phyloP scores from a whole-genome alignment of 1,140 invertebrate species.

The Pseudomyrmex sp. region DNA sequence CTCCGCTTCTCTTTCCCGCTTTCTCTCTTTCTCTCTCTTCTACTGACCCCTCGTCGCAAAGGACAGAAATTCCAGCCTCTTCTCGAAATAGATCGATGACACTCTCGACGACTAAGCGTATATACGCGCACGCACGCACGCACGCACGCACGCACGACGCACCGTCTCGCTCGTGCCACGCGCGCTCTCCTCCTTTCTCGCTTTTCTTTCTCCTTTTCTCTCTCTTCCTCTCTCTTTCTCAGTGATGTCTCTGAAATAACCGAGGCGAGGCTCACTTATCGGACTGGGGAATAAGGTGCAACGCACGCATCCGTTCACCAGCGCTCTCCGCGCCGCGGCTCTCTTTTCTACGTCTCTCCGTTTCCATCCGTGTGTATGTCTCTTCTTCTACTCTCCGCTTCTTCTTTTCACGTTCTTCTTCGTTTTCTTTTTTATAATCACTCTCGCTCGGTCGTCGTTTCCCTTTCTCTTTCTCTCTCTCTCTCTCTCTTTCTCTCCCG shows the following conservation, averaged over 20 bases:
- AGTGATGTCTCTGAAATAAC: slow-evolving; percentile 83
- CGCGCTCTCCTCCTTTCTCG: slow-evolving; percentile 44
- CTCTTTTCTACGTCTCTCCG: not conserved
- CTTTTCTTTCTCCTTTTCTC: slow-evolving; percentile 3
- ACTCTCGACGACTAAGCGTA: slow-evolving; percentile 79
- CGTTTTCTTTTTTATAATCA: slow-evolving; percentile 37
- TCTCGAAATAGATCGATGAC: slow-evolving; percentile 85
- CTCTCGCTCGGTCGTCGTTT: slow-evolving; percentile 51
- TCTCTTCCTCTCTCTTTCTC: slow-evolving; percentile 48
- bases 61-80: slow-evolving; percentile 83
- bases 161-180: slow-evolving; percentile 33
- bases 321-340: slow-evolving; percentile 28
- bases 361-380: slow-evolving; percentile 1
- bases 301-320: slow-evolving; percentile 79
- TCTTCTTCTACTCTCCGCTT: not conserved
- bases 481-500: slow-evolving; percentile 47
- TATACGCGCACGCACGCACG: slow-evolving; percentile 15
- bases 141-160: slow-evolving; percentile 16
- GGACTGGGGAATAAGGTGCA: slow-evolving; percentile 82
- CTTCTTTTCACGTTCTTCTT: slow-evolving; percentile 46
- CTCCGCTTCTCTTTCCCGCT: not conserved
- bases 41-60: slow-evolving; percentile 66
- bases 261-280: slow-evolving; percentile 74
- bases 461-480: slow-evolving; percentile 38
- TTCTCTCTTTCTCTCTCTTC: slow-evolving; percentile 49